These are phyloP conservation scores for Paramacrobiotus metropolitanus DNA, from an alignment of 1,140 invertebrate genomes.

Conservation along the genomic window DNA sequence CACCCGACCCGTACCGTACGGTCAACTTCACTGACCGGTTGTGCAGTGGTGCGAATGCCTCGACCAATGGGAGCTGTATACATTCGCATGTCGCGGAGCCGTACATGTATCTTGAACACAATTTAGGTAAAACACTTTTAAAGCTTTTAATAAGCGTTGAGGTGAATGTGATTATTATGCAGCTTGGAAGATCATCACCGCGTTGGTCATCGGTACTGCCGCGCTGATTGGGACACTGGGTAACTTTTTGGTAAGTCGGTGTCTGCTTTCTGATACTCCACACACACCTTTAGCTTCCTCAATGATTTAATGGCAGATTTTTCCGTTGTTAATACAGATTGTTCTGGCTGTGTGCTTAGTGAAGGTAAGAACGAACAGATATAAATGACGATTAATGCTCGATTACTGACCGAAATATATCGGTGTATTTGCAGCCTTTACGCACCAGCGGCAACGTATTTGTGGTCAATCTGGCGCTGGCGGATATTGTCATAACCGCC, in stretches of 20 bases:
- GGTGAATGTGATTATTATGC: too few species aligned
- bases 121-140: too few species aligned
- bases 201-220: neutral
- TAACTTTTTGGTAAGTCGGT: neutral
- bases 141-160: too few species aligned
- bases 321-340: neutral
- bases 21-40: too few species aligned
- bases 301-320: neutral
- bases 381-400: neutral
- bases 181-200: neutral
- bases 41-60: too few species aligned
- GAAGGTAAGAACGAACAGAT: neutral
- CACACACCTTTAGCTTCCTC: neutral
- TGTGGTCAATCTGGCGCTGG: conserved; percentile 46
- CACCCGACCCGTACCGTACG: too few species aligned
- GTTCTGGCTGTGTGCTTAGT: neutral
- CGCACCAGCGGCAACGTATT: conserved; percentile 35
- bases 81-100: too few species aligned
- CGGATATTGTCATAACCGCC: conserved; percentile 44
- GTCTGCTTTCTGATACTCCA: neutral
- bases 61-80: too few species aligned
- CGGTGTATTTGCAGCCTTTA: conserved; percentile 25
- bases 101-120: too few species aligned
- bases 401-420: conserved; percentile 1
- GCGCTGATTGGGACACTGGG: neutral